These are phyloP conservation scores for Gymnoscopelus braueri DNA, from an alignment of 2,797 vertebrate genomes.

Conservation along the genomic window DNA sequence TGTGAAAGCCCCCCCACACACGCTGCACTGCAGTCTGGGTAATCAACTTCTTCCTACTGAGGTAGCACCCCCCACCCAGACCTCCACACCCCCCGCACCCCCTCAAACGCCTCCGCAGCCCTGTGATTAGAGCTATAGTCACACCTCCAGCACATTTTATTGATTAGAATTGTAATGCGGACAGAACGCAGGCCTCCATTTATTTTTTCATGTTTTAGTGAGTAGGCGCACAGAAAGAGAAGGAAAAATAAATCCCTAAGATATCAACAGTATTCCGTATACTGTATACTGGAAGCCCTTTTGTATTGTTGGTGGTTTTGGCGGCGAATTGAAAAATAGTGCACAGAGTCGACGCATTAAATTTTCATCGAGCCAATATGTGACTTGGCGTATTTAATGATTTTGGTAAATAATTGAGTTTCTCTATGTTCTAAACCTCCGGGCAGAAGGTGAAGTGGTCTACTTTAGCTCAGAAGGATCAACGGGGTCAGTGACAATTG, in stretches of 20 bases:
- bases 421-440: slow-evolving; percentile 4
- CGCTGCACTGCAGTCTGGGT: neutral
- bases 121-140: slow-evolving; percentile 53
- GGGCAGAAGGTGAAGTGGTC: slow-evolving; percentile 19
- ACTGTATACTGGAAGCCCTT: neutral
- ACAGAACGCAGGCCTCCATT: slow-evolving; percentile 25
- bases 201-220: slow-evolving; percentile 33
- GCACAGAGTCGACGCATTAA: slow-evolving; percentile 21
- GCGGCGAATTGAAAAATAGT: slow-evolving; percentile 18
- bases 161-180: slow-evolving; percentile 57
- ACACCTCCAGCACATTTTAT: slow-evolving; percentile 47
- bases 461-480: slow-evolving; percentile 10
- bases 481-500: slow-evolving; percentile 17
- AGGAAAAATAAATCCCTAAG: neutral
- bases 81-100: too few relatives aligned
- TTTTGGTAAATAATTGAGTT: slow-evolving; percentile 32
- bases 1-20: slow-evolving; percentile 20
- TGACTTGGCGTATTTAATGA: slow-evolving; percentile 42
- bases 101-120: slow-evolving; percentile 20
- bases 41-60: slow-evolving; percentile 21
- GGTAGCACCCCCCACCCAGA: too few relatives aligned
- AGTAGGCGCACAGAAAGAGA: slow-evolving; percentile 18
- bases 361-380: slow-evolving; percentile 46
- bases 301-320: neutral
- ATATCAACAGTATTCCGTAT: neutral